Conservation (phyloP, 2,113 vertebrate species). For the Actinemys pallida region DNA sequence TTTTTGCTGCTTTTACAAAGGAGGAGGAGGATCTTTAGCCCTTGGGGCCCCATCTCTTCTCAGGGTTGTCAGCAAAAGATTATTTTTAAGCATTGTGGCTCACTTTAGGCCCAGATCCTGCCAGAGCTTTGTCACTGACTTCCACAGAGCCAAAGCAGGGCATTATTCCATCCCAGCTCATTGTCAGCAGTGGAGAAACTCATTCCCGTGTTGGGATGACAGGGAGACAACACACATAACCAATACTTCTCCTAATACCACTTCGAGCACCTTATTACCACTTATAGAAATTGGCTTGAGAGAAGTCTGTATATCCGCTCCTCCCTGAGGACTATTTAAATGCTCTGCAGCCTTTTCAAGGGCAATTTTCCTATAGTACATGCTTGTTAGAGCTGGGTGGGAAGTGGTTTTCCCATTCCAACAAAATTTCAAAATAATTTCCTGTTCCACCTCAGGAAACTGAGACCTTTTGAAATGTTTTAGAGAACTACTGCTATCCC, state of each 20-base stretch:
- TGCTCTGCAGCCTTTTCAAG: too few species aligned
- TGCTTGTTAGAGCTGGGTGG: too few species aligned
- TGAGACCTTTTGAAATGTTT: too few species aligned
- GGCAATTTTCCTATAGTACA: too few species aligned
- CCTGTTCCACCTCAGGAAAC: too few species aligned
- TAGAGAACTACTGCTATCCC: too few species aligned
- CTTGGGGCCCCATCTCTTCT: background rate
- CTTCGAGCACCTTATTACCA: background rate
- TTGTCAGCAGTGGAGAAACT: background rate
- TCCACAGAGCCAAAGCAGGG: background rate
- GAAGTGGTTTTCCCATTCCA: too few species aligned
- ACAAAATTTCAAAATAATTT: too few species aligned
- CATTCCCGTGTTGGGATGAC: background rate
- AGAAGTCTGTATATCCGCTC: too few species aligned
- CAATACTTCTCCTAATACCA: conserved; percentile 4
- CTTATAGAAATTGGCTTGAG: conserved; percentile 6
- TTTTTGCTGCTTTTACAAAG: background rate
- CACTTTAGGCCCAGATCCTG: background rate
- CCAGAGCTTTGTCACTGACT: background rate
- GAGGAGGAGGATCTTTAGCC: background rate
- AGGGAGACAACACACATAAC: background rate
- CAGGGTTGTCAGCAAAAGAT: background rate
- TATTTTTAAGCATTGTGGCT: background rate
- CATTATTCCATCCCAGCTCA: background rate
- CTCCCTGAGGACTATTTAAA: too few species aligned